These are phyloP conservation scores for Aegithalos caudatus DNA, from an alignment of 2,113 vertebrate genomes.

Conservation along the genomic window DNA sequence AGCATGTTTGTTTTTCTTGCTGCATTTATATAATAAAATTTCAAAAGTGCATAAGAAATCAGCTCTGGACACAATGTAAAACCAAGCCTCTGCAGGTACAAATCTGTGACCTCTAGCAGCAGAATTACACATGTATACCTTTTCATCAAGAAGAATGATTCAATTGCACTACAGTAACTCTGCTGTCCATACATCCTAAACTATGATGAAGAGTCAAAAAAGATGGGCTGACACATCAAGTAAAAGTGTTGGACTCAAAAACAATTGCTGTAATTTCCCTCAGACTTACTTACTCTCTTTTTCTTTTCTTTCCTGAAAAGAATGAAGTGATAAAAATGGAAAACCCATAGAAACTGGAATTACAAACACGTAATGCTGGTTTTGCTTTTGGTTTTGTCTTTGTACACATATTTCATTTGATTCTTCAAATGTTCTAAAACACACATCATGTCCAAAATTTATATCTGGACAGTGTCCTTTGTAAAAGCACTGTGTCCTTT, in stretches of 20 bases:
- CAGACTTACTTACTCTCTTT: neutral
- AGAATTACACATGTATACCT: neutral
- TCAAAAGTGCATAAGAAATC: neutral
- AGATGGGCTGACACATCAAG: neutral
- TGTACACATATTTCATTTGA: neutral
- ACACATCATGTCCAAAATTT: neutral
- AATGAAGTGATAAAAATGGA: neutral
- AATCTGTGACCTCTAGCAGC: neutral
- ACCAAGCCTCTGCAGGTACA: neutral
- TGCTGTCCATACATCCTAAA: neutral
- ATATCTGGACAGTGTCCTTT: neutral
- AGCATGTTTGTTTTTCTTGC: neutral
- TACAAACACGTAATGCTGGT: neutral
- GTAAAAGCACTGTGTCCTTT: neutral
- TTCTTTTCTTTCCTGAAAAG: neutral
- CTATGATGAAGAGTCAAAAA: neutral
- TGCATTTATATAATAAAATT: neutral
- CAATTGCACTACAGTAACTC: neutral
- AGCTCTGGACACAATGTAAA: neutral
- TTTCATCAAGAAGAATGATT: neutral
- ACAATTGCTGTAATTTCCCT: neutral
- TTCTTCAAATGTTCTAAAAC: neutral
- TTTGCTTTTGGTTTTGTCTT: neutral
- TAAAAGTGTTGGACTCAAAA: neutral
- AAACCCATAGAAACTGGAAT: neutral